Base-by-base conservation (phyloP, 2,888 invertebrate genomes). In the Acleris literana region DNA sequence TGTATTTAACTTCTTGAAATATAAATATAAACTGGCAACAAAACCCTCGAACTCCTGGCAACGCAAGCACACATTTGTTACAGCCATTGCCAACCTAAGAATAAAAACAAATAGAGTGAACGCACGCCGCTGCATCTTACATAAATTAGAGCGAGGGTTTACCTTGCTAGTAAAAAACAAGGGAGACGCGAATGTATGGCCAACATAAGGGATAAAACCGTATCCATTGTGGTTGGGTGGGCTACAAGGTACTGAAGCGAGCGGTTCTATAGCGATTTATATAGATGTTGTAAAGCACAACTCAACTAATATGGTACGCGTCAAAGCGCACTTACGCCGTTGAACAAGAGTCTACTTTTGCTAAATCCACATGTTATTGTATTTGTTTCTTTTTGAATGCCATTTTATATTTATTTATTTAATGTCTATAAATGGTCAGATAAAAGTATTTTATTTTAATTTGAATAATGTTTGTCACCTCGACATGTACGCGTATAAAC, bases 111-210 rank as follows among this genome's bases (percentile, higher is more conserved):
- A 69, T 60, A 51, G 55, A 51, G 55, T 51, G 25, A 63, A 53
- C 54, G 51, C 53, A 62, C 64, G 53, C n/a, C 61, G 66, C 49
- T 66, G 63, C 63, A 63, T 57, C 61, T 56, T 60, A 63, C 55
- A 69, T 65, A 70, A 68, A 70, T 70, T 64, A 65, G 55, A 57
- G 49, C 49, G 58, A 68, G 64, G 68, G 61, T 64, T 68, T 67
- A 68, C 69, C 63, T 67, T 48, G 53, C 55, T 46, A 69, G 53
- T 68, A 68, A 68, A 68, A 61, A 46, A 57, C 60, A 64, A 64
- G 68, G 56, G 51, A 68, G 63, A 56, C 59, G 60, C 68, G 61
- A 56, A 64, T 61, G 58, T 63, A 68, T 51, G 60, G 48, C 68
- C 60, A 60, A 53, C 18, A 61, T 63, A 64, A 48, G 18, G 62